phyloP scores from a whole-genome alignment of 2,797 vertebrate species.

The Molossus molossus region DNA sequence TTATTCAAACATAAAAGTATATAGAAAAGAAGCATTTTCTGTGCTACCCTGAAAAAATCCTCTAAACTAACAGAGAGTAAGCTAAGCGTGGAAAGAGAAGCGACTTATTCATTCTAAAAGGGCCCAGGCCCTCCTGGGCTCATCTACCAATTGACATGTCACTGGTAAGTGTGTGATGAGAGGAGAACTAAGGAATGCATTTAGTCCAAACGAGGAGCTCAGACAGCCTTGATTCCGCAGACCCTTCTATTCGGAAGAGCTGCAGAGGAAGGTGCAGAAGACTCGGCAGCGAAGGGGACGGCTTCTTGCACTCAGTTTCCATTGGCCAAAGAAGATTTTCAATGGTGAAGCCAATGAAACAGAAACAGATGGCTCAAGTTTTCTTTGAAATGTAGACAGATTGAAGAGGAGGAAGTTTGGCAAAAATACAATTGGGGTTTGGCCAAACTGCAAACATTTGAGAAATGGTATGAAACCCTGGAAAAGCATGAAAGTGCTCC shows the following conservation, averaged over 20 bases:
- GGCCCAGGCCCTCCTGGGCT: background rate
- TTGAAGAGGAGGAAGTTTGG: constrained; percentile 76
- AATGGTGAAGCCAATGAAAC: constrained; percentile 58
- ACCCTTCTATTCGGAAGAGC: background rate
- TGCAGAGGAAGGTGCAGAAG: background rate
- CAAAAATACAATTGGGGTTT: constrained; percentile 72
- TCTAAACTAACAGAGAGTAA: background rate
- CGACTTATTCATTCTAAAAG: background rate
- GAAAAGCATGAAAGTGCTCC: constrained; percentile 17
- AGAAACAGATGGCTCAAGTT: constrained; percentile 81
- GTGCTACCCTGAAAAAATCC: background rate
- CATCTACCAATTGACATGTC: background rate
- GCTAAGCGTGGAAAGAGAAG: background rate
- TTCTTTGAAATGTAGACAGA: constrained; percentile 82
- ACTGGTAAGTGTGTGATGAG: background rate
- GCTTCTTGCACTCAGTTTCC: constrained; percentile 14
- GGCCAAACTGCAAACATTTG: constrained; percentile 76
- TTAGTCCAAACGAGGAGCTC: background rate
- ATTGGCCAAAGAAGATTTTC: constrained; percentile 40
- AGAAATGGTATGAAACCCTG: constrained; percentile 60
- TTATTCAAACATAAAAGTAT: constrained; percentile 10
- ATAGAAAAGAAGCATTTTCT: background rate
- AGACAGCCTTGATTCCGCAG: background rate
- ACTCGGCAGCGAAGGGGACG: constrained; percentile 37
- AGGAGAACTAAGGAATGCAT: background rate